Percentiles rank a stretch among this genome's conserved stretches.
Conservation (phyloP, 2,888 invertebrate species). For the Noctua janthina region DNA sequence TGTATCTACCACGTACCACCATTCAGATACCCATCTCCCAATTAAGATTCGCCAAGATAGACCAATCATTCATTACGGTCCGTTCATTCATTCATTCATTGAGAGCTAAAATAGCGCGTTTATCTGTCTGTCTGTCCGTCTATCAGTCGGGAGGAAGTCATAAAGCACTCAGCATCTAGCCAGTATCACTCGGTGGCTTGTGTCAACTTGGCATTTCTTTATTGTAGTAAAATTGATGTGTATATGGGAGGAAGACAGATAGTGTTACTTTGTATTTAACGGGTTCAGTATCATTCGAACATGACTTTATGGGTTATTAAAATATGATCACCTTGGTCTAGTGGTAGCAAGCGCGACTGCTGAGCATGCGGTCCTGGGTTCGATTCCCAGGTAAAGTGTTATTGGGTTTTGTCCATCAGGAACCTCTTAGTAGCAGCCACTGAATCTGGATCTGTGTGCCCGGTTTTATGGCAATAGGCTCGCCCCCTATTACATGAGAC, state of each 20-base stretch:
- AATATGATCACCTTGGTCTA: not conserved
- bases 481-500: too few relatives aligned
- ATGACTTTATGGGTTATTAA: conserved; percentile 2
- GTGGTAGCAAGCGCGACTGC: too few relatives aligned
- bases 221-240: conserved; percentile 64
- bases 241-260: conserved; percentile 55
- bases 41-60: conserved; percentile 70
- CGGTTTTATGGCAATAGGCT: too few relatives aligned
- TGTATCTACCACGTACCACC: not conserved
- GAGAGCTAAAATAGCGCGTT: conserved; percentile 79
- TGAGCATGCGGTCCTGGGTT: too few relatives aligned
- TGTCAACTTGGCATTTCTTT: conserved; percentile 78
- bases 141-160: conserved; percentile 81
- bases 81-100: conserved; percentile 78
- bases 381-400: too few relatives aligned
- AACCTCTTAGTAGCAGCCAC: too few relatives aligned
- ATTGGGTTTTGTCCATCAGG: too few relatives aligned
- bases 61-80: conserved; percentile 78
- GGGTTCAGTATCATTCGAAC: not conserved
- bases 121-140: conserved; percentile 77
- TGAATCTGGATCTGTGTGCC: too few relatives aligned
- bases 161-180: conserved; percentile 82
- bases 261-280: conserved; percentile 44
- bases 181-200: conserved; percentile 80
- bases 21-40: conserved; percentile 46